Conservation (phyloP, 2,797 vertebrate genomes). For the Enteromius paludinosus region DNA sequence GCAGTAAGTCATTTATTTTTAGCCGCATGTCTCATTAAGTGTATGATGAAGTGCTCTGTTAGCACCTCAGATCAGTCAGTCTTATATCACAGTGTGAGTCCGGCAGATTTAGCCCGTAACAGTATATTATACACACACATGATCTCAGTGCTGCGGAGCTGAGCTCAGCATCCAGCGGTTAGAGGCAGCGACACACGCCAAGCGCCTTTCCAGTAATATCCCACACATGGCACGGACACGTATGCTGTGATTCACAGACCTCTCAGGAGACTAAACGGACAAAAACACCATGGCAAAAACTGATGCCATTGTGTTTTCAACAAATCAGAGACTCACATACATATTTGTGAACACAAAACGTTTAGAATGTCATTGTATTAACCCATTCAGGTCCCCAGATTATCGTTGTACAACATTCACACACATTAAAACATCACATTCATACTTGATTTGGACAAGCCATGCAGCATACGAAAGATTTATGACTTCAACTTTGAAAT, state of each 20-base stretch:
- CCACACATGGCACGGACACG: slow-evolving; percentile 76
- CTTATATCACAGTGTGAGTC: slow-evolving; percentile 67
- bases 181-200: slow-evolving; percentile 66
- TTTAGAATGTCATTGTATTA: not conserved
- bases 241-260: slow-evolving; percentile 69
- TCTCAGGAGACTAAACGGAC: not conserved
- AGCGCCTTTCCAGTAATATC: slow-evolving; percentile 80
- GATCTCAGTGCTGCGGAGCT: slow-evolving; percentile 64
- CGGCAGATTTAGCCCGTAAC: slow-evolving; percentile 69
- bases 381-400: not conserved
- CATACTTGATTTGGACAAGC: not conserved
- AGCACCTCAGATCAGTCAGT: slow-evolving; percentile 63
- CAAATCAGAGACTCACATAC: not conserved
- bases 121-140: slow-evolving; percentile 67
- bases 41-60: slow-evolving; percentile 51
- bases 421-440: not conserved
- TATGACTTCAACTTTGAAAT: not conserved
- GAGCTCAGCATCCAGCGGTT: slow-evolving; percentile 78
- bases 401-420: not conserved
- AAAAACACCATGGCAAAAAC: not conserved
- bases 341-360: not conserved
- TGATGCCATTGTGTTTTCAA: not conserved
- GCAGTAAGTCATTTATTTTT: slow-evolving; percentile 21
- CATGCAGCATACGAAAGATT: not conserved
- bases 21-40: slow-evolving; percentile 21